Evolutionary conservation across 1,140 invertebrate genomes (phyloP).

Genomic region (Bombus confusus): DNA sequence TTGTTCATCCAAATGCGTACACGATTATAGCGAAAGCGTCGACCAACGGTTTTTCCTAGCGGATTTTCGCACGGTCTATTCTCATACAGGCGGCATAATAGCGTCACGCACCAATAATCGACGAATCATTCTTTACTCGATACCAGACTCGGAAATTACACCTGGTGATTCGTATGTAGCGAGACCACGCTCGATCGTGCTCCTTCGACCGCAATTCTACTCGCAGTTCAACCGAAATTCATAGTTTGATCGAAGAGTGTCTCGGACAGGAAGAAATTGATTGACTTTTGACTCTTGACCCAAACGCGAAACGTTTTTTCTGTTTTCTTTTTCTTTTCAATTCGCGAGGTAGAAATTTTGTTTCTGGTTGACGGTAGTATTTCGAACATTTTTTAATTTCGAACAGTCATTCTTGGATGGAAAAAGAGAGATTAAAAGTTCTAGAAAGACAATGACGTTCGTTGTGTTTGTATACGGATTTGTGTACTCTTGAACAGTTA

Average conservation of each 20-base stretch:
- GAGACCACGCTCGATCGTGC: neutral
- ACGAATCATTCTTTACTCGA: neutral
- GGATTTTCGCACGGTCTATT: constrained; percentile 21
- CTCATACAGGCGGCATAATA: neutral
- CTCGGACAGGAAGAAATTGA: neutral
- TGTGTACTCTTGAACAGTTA: too few species aligned
- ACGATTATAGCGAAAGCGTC: constrained; percentile 13
- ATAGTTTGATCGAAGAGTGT: neutral
- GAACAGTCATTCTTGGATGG: too few species aligned
- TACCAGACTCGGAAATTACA: neutral
- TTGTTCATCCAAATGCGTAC: neutral
- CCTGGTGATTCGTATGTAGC: neutral
- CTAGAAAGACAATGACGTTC: too few species aligned
- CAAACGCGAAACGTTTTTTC: neutral
- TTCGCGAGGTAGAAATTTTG: too few species aligned
- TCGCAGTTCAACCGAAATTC: too few species aligned
- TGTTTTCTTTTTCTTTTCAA: neutral
- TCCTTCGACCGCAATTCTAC: neutral
- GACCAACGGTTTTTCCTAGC: neutral
- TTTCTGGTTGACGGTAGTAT: too few species aligned
- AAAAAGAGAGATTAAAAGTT: too few species aligned
- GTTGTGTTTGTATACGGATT: too few species aligned
- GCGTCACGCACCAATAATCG: constrained; percentile 31
- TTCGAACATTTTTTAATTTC: too few species aligned
- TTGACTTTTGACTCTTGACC: constrained; percentile 1